phyloP scores from a whole-genome alignment of 2,113 vertebrate species.

The Rhipidura dahli region DNA sequence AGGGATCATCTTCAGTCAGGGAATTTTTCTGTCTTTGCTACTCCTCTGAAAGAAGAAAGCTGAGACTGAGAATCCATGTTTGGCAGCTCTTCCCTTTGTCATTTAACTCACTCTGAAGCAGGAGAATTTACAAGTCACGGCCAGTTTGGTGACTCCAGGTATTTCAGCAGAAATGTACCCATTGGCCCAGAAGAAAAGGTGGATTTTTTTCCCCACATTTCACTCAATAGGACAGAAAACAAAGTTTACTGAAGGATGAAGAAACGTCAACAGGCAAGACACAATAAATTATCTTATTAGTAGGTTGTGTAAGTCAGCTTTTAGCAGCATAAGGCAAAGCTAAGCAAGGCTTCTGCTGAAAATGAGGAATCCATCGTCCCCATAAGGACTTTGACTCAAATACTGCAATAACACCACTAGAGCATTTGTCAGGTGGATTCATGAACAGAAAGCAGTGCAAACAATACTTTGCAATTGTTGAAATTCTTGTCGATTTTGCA shows the following conservation, averaged over 20 bases:
- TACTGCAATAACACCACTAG: not conserved
- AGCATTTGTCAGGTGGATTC: not conserved
- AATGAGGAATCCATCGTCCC: not conserved
- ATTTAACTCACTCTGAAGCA: not conserved
- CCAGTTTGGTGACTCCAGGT: not conserved
- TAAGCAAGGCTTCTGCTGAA: not conserved
- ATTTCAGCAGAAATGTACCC: not conserved
- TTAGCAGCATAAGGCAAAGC: not conserved
- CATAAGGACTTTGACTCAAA: not conserved
- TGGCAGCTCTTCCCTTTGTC: not conserved
- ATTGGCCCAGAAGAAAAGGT: not conserved
- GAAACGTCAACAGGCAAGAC: not conserved
- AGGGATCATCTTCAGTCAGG: not conserved
- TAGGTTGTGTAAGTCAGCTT: not conserved
- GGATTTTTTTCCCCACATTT: not conserved
- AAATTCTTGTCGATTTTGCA: not conserved
- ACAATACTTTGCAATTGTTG: not conserved
- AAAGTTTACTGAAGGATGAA: not conserved
- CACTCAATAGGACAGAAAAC: not conserved
- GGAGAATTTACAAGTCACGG: not conserved
- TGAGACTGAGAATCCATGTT: not conserved
- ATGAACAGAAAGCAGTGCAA: not conserved
- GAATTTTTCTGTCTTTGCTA: not conserved
- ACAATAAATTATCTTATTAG: not conserved
- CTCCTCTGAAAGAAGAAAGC: not conserved